Base-by-base conservation (phyloP, 2,888 invertebrate genomes). In the Macrosiphum euphorbiae region DNA sequence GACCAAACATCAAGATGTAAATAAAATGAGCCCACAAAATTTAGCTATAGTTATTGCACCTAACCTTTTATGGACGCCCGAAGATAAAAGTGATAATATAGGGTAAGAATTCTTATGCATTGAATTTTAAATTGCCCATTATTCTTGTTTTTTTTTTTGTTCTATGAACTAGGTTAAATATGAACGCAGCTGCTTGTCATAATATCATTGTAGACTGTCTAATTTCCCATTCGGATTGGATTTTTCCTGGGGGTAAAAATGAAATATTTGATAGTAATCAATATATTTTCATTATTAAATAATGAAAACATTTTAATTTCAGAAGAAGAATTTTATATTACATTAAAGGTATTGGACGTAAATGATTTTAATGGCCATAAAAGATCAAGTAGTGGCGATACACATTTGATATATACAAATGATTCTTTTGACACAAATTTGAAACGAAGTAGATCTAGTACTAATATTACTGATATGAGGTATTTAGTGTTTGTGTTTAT, bases 11-110 rank as follows among this genome's bases (percentile, higher is more conserved):
- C 97, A 98, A 95, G 97, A 97, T 95, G 97, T 97, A 94, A 99
- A 99, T 96, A 99, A 99, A 96, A 99, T 99, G 99, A 98, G 98
- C n/a, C 97, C 99, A 0, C 98, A 98, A 94, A 99, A 99, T 96
- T 97, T 99, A 95, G 99, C 99, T 41, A 99, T 99, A 95, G 99
- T 99, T 16, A 98, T 99, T 95, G 99, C 99, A 8, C 99, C 99
- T 0, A 99, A 99, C 96, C 97, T 99, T 95, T 97, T 99, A 94
- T 98, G 98, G 98, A 97, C 97, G 92, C 97, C 97, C 61, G 96
- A 97, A 95, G 97, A 97, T 95, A 97, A 97, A 95, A 96, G 97
- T 90, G 96, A 95, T 95, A 96, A 95, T 94, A 96, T 96, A 95
- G 96, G 96, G 96, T 96, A 95, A 96, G 61, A 26, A 47, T 52